These are phyloP conservation scores for Xestia ashworthii DNA, from an alignment of 2,888 invertebrate species.

Conservation along the genomic window DNA sequence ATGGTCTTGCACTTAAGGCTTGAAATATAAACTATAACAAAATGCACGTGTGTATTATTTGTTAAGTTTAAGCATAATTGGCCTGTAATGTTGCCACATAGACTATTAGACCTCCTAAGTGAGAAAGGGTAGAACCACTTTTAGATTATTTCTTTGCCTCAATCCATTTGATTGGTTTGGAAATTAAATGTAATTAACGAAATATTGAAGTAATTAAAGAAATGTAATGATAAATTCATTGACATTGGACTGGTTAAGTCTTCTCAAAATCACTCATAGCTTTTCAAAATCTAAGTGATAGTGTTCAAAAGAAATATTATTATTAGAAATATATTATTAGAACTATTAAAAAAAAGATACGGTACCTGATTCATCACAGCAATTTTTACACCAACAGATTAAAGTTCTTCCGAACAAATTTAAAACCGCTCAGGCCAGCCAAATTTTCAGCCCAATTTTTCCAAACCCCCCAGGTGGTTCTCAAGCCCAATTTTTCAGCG, in stretches of 20 bases:
- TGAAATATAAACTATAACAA: neutral
- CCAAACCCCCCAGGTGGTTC: neutral
- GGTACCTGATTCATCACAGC: neutral
- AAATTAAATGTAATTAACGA: neutral
- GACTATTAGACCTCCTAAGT: neutral
- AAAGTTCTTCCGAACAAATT: neutral
- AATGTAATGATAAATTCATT: neutral
- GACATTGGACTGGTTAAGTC: accelerated
- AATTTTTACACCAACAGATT: neutral
- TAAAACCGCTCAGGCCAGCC: neutral
- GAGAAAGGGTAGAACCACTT: neutral
- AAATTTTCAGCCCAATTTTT: slow-evolving; percentile 18
- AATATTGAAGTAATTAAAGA: neutral
- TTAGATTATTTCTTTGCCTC: neutral
- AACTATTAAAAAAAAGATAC: neutral
- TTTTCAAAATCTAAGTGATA: neutral
- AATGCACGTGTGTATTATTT: neutral
- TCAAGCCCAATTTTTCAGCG: slow-evolving; percentile 37
- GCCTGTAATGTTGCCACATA: too few relatives aligned
- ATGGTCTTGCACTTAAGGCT: neutral
- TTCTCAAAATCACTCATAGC: neutral
- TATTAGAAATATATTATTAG: too few relatives aligned
- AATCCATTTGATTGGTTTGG: neutral
- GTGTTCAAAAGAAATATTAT: too few relatives aligned
- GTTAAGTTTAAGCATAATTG: neutral